Conservation (phyloP, 2,888 invertebrate genomes). For the Parnassius smintheus region DNA sequence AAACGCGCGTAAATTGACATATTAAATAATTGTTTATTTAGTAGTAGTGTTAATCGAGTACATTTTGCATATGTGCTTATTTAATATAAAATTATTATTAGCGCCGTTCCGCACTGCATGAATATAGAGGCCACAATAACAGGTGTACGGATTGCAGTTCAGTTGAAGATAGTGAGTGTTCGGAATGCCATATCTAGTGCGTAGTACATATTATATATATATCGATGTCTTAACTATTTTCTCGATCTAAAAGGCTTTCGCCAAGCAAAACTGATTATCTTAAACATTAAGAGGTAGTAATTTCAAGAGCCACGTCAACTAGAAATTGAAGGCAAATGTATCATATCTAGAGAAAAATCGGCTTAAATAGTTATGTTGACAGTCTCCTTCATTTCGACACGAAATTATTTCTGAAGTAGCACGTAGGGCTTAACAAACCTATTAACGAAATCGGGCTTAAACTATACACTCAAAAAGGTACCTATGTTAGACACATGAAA, state of each 20-base stretch:
- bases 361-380: constrained; percentile 43
- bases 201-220: too few relatives aligned
- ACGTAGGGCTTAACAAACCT: constrained; percentile 58
- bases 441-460: constrained; percentile 57
- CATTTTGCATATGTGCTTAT: too few relatives aligned
- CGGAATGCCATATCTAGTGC: too few relatives aligned
- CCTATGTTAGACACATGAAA: constrained; percentile 70
- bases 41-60: too few relatives aligned
- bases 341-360: constrained; percentile 30
- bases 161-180: too few relatives aligned
- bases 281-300: constrained; percentile 77
- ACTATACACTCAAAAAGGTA: constrained; percentile 58
- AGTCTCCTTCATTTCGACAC: constrained; percentile 7
- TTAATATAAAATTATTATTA: too few relatives aligned
- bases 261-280: constrained; percentile 53
- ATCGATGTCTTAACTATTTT: constrained; percentile 39
- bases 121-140: too few relatives aligned
- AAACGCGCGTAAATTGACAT: too few relatives aligned
- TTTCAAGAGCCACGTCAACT: constrained; percentile 68
- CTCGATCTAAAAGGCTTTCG: constrained; percentile 40
- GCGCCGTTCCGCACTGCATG: too few relatives aligned
- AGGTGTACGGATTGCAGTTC: too few relatives aligned
- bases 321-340: constrained; percentile 58
- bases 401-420: constrained; percentile 47
- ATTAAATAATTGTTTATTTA: too few relatives aligned